phyloP scores from a whole-genome alignment of 2,888 invertebrate genomes.

The Leptothorax acervorum region DNA sequence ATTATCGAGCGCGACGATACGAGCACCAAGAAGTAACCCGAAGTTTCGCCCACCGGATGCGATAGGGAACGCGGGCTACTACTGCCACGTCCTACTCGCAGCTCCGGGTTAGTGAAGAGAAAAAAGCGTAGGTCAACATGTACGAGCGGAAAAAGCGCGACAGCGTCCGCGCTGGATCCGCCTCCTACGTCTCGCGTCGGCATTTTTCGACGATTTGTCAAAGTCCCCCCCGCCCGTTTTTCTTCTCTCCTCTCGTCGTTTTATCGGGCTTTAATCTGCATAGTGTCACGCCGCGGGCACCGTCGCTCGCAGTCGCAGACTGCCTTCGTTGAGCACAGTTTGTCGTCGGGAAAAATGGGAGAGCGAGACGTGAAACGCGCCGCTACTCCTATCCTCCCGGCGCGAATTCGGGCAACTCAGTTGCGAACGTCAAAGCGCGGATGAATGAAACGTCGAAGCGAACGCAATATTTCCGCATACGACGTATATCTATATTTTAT shows the following conservation, averaged over 20 bases:
- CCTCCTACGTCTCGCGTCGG: conserved; percentile 68
- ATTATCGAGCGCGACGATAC: conserved; percentile 41
- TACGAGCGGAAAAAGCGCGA: conserved; percentile 60
- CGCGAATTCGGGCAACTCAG: conserved; percentile 31
- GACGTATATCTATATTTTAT: conserved; percentile 47
- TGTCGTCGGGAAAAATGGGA: conserved; percentile 49
- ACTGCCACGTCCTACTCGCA: conserved; percentile 10
- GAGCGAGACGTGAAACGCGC: conserved; percentile 3
- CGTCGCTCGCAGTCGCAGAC: conserved; percentile 70
- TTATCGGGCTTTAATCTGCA: conserved; percentile 83
- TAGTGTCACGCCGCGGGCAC: conserved; percentile 76
- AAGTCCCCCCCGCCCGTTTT: conserved; percentile 74
- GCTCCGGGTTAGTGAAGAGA: conserved; percentile 10
- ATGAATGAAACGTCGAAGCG: conserved; percentile 27
- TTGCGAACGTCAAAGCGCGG: conserved; percentile 41
- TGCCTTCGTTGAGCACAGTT: conserved; percentile 61
- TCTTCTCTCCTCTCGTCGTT: conserved; percentile 66
- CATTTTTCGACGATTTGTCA: conserved; percentile 84
- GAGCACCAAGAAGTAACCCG: conserved; percentile 55
- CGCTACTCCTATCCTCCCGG: neutral
- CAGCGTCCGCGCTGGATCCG: conserved; percentile 60
- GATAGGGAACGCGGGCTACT: conserved; percentile 55
- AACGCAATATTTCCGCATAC: conserved; percentile 42
- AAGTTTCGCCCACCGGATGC: conserved; percentile 39
- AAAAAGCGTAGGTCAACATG: conserved; percentile 54